These are phyloP conservation scores for Galeopterus variegatus DNA, from an alignment of 2,113 vertebrate genomes.

Conservation along the genomic window DNA sequence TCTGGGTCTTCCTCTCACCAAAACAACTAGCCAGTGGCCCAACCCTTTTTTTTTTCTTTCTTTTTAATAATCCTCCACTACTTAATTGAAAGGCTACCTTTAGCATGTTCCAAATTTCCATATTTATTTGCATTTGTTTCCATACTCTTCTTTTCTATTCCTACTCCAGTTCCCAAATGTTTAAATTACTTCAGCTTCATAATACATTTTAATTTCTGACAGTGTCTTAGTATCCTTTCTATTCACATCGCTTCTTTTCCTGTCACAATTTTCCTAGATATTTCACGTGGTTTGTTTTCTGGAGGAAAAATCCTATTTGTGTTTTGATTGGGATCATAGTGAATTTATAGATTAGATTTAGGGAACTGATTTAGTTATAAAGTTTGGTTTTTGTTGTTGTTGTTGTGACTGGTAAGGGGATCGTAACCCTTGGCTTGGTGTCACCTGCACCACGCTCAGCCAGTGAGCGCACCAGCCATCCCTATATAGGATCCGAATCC, in stretches of 20 bases:
- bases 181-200: background rate
- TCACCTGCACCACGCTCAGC: too few relatives aligned
- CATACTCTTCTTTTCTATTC: conserved; percentile 4
- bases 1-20: background rate
- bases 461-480: too few relatives aligned
- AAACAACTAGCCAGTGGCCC: background rate
- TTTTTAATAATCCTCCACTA: background rate
- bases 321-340: background rate
- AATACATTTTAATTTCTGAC: conserved; percentile 32
- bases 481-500: too few relatives aligned
- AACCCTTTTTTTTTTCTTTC: too few relatives aligned
- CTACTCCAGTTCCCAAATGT: background rate
- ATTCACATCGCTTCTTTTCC: background rate
- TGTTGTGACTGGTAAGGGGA: too few relatives aligned
- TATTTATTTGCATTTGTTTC: conserved; percentile 31
- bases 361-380: background rate
- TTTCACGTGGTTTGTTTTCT: conserved; percentile 14
- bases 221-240: background rate
- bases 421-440: too few relatives aligned
- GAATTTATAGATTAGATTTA: background rate
- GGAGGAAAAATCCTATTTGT: background rate
- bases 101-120: background rate
- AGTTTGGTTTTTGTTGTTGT: too few relatives aligned
- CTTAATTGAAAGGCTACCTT: background rate
- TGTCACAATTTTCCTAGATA: background rate